Evolutionary conservation across 2,113 vertebrate species (phyloP), one percentile per base, ranked within the genome.

Genomic region (Chlorocebus sabaeus): DNA sequence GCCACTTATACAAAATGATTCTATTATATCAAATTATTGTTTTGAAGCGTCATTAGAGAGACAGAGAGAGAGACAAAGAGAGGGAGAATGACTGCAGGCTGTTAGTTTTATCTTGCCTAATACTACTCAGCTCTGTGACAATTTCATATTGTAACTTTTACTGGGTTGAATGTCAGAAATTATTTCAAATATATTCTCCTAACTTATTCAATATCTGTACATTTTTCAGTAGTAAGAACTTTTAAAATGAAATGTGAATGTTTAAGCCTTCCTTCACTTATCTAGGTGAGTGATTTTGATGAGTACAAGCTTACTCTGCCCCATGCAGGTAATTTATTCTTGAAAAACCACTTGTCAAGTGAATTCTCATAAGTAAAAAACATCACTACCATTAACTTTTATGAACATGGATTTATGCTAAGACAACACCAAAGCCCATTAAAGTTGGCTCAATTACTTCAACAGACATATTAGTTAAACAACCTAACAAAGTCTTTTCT

Each of bases 141-240:
- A 12, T 78, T 94, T 40, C 10, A 35, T 57, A 38, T 92, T 8
- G 1, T 81, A 67, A 90, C 14, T 38, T 78, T 43, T 22, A 64
- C 38, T 43, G 83, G 59, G 89, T 30, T 96, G 76, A 6, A 30
- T 91, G 97, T 94, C 90, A 50, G 23, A 96, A 97, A 96, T 96
- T 96, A 95, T 97, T 98, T 97, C 61, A 96, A 93, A 86, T 81
- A 89, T 68, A 25, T 52, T 96, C 87, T 97, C 97, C 40, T 94
- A 92, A 73, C 0, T 13, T 97, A 95, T 93, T 97, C 68, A 95
- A 79, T 92, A 90, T 93, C 90, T 90, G 85, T 68, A 90, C 50
- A 1, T 92, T 93, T 97, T 95, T 96, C 94, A 91, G n/a, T 85
- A 89, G 89, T 57, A 64, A 30, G 83, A 59, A 95, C 48, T 59